A percentile compares a stretch with the other conserved stretches of the same genome.
Conservation (phyloP, 2,797 vertebrate species). For the Neosalanx taihuensis region DNA sequence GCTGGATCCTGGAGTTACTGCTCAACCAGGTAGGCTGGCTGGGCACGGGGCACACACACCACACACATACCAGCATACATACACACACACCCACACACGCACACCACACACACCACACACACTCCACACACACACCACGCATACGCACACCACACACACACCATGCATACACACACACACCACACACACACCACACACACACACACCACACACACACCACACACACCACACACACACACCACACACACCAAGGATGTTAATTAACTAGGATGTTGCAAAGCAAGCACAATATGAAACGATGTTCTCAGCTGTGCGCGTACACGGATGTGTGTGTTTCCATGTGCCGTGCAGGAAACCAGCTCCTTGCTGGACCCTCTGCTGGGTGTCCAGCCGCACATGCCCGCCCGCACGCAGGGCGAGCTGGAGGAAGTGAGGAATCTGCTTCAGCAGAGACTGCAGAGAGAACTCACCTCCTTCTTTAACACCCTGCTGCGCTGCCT, state of each 20-base stretch:
- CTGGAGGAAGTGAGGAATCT: constrained; percentile 74
- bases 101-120: no score
- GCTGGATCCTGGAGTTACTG: constrained; percentile 88
- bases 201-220: no score
- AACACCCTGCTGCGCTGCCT: constrained; percentile 77
- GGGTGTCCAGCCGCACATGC: constrained; percentile 66
- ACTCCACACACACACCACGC: background rate
- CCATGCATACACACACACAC: background rate
- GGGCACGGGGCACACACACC: background rate
- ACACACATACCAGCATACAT: background rate
- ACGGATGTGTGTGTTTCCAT: constrained; percentile 12
- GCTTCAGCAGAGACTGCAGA: constrained; percentile 85
- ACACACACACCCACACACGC: background rate
- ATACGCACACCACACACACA: no score
- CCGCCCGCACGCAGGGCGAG: constrained; percentile 45
- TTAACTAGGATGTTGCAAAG: no score
- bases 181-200: background rate
- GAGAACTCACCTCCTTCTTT: constrained; percentile 84
- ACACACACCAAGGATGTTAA: background rate
- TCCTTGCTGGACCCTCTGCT: constrained; percentile 74
- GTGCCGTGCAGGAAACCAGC: constrained; percentile 64
- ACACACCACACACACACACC: background rate
- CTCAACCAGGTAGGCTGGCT: constrained; percentile 80
- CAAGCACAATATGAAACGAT: no score
- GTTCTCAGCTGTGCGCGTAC: background rate